Evolutionary conservation across 2,888 invertebrate genomes (phyloP), one percentile per base, ranked within the genome.

Genomic region (Callyntrura guangdongensis): DNA sequence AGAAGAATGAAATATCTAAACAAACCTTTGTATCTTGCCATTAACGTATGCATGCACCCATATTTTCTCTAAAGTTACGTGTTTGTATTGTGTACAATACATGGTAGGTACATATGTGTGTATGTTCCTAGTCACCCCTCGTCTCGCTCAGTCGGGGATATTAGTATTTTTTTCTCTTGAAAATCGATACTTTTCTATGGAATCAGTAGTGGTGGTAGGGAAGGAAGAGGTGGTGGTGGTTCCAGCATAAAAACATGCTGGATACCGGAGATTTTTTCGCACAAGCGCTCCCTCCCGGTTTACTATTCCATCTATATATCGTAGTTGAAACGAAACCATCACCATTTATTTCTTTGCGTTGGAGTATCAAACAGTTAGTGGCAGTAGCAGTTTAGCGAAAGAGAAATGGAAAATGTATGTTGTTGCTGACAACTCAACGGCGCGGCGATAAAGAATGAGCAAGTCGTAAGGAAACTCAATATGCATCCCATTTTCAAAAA

Each of bases 201-300:
- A 14, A 14, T 53, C 53, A 1, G 53, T 59, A 1, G 53, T 59
- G 59, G n/a, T 17, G 59, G n/a, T 8, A 14, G 59, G 36, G 36
- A 36, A 36, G n/a, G 36, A 72, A 12, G 20, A 9, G 8, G 11
- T 64, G 59, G 59, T 17, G 17, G 20, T 61, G 59, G 59, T 17
- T 0, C 11, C 22, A 64, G 61, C 25, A 61, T 17, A 4, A 8
- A 6, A 12, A 11, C 8, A 11, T 64, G 61, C 22, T 64, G 61
- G 22, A 22, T 6, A 67, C 77, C 45, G 14, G 49, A 86, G 49
- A 86, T 85, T 77, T 86, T n/a, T 86, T 85, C 49, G 86, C 86
- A 77, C 86, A 86, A 86, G 86, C 86, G 86, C 86, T 86, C 86
- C 86, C 86, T 85, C 47, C 53, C 64, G 56, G 82, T 36, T 56